phyloP scores from a whole-genome alignment of 2,797 vertebrate species.

The Sebastes itinus region DNA sequence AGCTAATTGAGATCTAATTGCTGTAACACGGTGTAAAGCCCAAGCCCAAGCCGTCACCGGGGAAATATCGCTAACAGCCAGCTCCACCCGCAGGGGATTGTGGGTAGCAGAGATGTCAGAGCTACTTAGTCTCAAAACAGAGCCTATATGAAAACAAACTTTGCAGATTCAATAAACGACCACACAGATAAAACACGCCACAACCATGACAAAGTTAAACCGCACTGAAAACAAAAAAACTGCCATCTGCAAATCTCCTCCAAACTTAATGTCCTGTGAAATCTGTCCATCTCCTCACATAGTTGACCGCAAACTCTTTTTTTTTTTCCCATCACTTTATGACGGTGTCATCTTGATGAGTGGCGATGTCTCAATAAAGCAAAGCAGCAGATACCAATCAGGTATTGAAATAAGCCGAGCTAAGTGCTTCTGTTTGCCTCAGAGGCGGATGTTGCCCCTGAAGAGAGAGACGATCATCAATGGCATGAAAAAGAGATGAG shows the following conservation, averaged over 20 bases:
- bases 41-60: slow-evolving; percentile 51
- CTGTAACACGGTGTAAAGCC: slow-evolving; percentile 68
- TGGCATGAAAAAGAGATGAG: slow-evolving; percentile 82
- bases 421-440: slow-evolving; percentile 65
- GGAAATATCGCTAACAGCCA: slow-evolving; percentile 73
- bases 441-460: slow-evolving; percentile 53
- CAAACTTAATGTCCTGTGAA: slow-evolving; percentile 41
- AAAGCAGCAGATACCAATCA: slow-evolving; percentile 43
- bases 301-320: slow-evolving; percentile 2
- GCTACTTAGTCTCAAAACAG: slow-evolving; percentile 64
- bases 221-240: background rate
- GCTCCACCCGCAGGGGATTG: slow-evolving; percentile 63
- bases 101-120: slow-evolving; percentile 74
- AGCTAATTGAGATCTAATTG: slow-evolving; percentile 81
- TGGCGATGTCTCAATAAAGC: slow-evolving; percentile 48
- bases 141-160: slow-evolving; percentile 55
- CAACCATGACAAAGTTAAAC: background rate
- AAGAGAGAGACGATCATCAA: slow-evolving; percentile 57
- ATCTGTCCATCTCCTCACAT: slow-evolving; percentile 13
- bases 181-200: background rate
- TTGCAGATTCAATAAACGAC: slow-evolving; percentile 16
- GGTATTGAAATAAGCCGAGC: slow-evolving; percentile 60
- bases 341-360: slow-evolving; percentile 35
- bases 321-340: background rate
- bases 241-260: slow-evolving; percentile 15